Percentiles rank a stretch among this genome's conserved stretches.
phyloP scores from a whole-genome alignment of 2,797 vertebrate species.

The Hippoglossus hippoglossus region DNA sequence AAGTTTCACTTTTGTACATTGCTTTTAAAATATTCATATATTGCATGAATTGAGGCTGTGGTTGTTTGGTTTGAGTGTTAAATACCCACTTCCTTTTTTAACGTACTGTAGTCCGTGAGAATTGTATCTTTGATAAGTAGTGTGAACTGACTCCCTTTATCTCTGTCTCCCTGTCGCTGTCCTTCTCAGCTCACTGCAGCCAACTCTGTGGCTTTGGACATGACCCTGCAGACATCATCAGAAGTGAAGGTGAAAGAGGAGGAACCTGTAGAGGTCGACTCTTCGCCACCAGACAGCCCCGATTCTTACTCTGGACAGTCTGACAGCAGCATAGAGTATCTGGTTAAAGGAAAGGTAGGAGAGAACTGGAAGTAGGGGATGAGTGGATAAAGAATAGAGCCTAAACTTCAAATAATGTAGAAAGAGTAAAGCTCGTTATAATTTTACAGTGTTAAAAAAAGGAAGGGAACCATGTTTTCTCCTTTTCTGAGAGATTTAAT shows the following conservation, averaged over 20 bases:
- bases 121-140: not conserved
- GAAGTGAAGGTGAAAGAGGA: constrained; percentile 96
- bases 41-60: not conserved
- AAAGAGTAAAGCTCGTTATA: not conserved
- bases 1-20: not conserved
- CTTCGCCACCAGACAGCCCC: constrained; percentile 91
- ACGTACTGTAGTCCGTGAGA: not conserved
- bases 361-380: not conserved
- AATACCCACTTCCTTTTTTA: constrained; percentile 40
- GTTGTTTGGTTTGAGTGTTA: constrained; percentile 25
- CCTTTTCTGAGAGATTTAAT: not conserved
- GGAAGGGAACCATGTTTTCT: not conserved
- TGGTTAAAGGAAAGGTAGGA: constrained; percentile 75
- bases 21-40: too few relatives aligned
- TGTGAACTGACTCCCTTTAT: constrained; percentile 12
- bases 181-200: constrained; percentile 74
- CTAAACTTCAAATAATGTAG: not conserved
- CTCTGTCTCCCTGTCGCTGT: constrained; percentile 7
- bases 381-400: not conserved
- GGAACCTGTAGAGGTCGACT: constrained; percentile 91
- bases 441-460: not conserved
- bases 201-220: constrained; percentile 85
- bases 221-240: constrained; percentile 88
- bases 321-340: constrained; percentile 71
- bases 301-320: constrained; percentile 82